phyloP scores from a whole-genome alignment of 2,797 vertebrate species.

The Manis pentadactyla region DNA sequence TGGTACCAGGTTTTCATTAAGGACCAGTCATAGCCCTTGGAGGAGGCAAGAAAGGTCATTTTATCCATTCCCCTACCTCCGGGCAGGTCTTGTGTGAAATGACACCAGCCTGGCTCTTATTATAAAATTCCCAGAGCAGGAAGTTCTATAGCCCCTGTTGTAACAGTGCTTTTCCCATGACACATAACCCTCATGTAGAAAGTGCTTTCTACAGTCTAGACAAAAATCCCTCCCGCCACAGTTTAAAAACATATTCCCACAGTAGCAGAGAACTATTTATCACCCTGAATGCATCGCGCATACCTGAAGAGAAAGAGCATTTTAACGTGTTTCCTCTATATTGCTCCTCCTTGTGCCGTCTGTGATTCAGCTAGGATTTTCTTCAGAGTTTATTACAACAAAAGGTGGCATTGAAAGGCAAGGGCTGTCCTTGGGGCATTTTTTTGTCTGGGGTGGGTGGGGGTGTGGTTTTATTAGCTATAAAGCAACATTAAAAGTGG shows the following conservation, averaged over 20 bases:
- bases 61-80: conserved; percentile 77
- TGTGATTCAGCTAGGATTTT: neutral
- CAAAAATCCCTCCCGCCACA: neutral
- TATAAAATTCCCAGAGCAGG: conserved; percentile 77
- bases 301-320: neutral
- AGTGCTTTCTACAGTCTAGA: conserved; percentile 51
- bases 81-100: conserved; percentile 77
- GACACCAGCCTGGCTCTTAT: conserved; percentile 80
- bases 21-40: conserved; percentile 63
- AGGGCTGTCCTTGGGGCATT: neutral
- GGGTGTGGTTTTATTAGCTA: neutral
- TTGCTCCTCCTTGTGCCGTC: neutral
- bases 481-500: neutral
- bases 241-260: neutral
- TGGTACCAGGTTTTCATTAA: conserved; percentile 82
- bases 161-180: conserved; percentile 64
- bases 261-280: neutral
- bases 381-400: neutral
- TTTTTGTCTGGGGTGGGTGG: neutral
- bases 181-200: conserved; percentile 48
- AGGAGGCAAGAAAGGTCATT: conserved; percentile 79
- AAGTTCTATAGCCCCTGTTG: conserved; percentile 58
- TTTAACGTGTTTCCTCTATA: neutral
- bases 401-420: neutral
- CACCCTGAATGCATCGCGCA: accelerated